Conservation (phyloP, 2,113 vertebrate genomes). For the Calonectris borealis region DNA sequence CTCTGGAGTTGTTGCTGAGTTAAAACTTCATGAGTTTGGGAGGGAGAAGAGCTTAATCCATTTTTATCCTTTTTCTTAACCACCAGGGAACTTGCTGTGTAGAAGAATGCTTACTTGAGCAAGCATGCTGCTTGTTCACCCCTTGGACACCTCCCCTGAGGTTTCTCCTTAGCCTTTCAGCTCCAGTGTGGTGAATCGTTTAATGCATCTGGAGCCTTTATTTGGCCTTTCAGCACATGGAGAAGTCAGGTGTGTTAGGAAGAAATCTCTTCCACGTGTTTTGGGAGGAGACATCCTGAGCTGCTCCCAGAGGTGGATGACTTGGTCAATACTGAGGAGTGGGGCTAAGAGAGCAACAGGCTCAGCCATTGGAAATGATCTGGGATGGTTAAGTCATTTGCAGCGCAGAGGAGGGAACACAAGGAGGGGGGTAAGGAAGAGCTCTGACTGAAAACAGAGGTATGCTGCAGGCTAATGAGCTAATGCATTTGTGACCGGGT, state of each 20-base stretch:
- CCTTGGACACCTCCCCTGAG: background rate
- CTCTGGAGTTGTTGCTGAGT: background rate
- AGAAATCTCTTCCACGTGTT: background rate
- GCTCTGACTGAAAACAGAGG: background rate
- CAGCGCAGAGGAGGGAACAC: background rate
- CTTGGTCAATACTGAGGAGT: background rate
- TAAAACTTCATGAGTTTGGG: background rate
- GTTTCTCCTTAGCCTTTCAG: background rate
- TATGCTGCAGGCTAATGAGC: background rate
- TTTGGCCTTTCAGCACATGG: background rate
- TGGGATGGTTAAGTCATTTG: background rate
- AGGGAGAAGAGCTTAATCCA: background rate
- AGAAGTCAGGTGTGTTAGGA: background rate
- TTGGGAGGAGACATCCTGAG: background rate
- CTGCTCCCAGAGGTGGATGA: background rate
- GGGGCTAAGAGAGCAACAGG: background rate
- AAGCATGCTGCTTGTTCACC: background rate
- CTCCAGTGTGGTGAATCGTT: fast-evolving
- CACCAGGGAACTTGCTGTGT: background rate
- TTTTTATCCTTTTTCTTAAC: background rate
- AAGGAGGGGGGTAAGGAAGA: background rate
- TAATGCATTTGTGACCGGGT: background rate
- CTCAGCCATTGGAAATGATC: background rate
- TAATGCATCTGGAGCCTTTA: background rate
- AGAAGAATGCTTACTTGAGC: background rate